Base-by-base conservation (phyloP, 2,113 vertebrate species). In the Oostethus manadensis region DNA sequence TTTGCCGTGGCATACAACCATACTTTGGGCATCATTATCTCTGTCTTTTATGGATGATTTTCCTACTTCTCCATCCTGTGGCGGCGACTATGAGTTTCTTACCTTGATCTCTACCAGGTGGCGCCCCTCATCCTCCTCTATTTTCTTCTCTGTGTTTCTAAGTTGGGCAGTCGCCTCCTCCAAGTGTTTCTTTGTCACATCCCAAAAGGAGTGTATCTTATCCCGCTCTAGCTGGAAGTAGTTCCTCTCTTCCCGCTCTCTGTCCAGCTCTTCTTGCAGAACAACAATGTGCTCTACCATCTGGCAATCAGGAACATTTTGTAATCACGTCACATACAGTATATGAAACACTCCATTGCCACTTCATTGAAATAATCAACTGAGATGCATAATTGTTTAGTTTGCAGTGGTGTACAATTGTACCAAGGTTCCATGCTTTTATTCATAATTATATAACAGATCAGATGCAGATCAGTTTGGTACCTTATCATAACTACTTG, bases 51-150 rank as follows among this genome's bases (percentile, higher is more conserved):
- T 46, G 16, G n/a, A 46, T 18, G 17, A 18, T n/a, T n/a, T 46
- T 46, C 45, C 17, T 26, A 53, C 23, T 49, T 33, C 51, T 38
- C 33, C n/a, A 38, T 38, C 29, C 22, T 51, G 22, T 17, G 2
- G 16, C 17, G 8, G 14, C 4, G 23, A 29, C 33, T 6, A 29
- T 4, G 8, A 18, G 51, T 10, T 35, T 21, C 44, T 10, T 77
- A 94, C 95, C 90, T 94, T 95, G 68, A 96, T 92, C 76, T 98
- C 94, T 57, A 93, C 88, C 73, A 93, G 93, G 60, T 97, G 94
- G 40, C 82, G 77, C 58, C 92, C 90, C 70, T 97, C 92, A 0
- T 91, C 91, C 66, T 96, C 92, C 62, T 98, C 94, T 82, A 90
- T 89, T 64, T 94, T 90, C 8, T 90, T 85, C 23, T 97, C 92